A percentile compares a stretch with the other conserved stretches of the same genome.
These are phyloP conservation scores for Campylomormyrus numenius DNA, from an alignment of 2,113 vertebrate species.

Conservation along the genomic window DNA sequence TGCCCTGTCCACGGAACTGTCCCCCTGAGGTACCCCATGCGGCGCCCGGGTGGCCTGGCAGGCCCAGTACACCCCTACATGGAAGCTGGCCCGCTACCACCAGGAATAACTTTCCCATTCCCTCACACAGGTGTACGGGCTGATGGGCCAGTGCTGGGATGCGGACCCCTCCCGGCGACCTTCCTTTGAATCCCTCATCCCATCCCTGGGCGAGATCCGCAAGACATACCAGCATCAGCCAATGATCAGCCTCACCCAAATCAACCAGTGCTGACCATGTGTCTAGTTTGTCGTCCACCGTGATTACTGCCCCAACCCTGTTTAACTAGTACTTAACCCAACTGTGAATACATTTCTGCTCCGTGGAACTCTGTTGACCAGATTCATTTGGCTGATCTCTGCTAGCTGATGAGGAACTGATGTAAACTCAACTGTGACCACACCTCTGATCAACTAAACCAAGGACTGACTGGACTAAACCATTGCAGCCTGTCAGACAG, in stretches of 20 bases:
- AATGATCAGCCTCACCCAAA: conserved; percentile 44
- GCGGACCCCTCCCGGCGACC: conserved; percentile 63
- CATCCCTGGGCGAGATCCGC: conserved; percentile 52
- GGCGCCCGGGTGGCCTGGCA: neutral
- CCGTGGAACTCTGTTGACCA: neutral
- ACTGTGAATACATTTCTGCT: no score
- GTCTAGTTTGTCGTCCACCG: neutral
- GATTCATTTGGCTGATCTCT: neutral
- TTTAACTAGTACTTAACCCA: conserved; percentile 13
- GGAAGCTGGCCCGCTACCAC: neutral
- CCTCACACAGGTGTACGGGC: conserved; percentile 43
- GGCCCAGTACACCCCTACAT: neutral
- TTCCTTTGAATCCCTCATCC: conserved; percentile 62
- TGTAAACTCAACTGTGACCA: neutral
- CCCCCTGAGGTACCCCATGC: conserved; percentile 66
- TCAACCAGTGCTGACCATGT: conserved; percentile 37
- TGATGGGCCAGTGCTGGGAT: conserved; percentile 80
- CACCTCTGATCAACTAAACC: neutral
- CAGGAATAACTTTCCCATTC: neutral
- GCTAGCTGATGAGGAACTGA: neutral
- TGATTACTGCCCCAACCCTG: neutral
- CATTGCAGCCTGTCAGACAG: neutral
- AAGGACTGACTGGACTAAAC: neutral
- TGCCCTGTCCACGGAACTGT: conserved; percentile 70
- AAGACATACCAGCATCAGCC: conserved; percentile 43